Base-by-base conservation (phyloP, 2,888 invertebrate genomes). In the Teleogryllus oceanicus region DNA sequence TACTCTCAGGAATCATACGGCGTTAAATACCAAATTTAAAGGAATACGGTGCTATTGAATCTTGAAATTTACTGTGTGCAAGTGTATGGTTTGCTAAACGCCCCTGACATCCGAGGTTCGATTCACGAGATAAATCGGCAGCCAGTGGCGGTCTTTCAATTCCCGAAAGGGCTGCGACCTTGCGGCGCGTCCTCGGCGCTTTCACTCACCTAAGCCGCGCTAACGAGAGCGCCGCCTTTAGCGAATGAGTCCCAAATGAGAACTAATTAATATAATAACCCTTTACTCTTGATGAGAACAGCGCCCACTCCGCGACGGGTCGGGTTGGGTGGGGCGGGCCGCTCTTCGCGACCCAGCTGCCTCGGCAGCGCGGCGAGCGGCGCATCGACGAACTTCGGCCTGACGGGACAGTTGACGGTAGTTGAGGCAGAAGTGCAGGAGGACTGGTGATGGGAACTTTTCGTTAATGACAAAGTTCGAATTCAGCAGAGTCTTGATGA, bases 231-330 rank as follows among this genome's bases (percentile, higher is more conserved):
- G 1, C 0, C 62, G 13, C 16, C n/a, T 62, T 62, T 18, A n/a
- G 62, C n/a, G 62, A 62, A 62, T n/a, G 62, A 62, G 16, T 16
- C 16, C 62, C n/a, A 62, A 62, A 62, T 62, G 62, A 62, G 62
- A 62, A 62, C 62, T 62, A 62, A 62, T 62, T 62, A 62, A 62
- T 62, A 62, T 62, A 62, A 62, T 62, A 62, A 62, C 62, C 62
- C 62, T 62, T 62, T 62, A 62, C 62, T 62, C 62, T 62, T 62
- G 62, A 62, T 62, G 62, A 62, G 62, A 62, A 62, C 62, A 13
- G 62, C 16, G 62, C n/a, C 8, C 37, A 37, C 37, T 37, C 37
- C 37, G 62, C 13, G 13, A 62, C 13, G 62, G 62, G 16, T 1
- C 11, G 16, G 51, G 51, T 21, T 21, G 21, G 51, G 51, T 13